Evolutionary conservation across 1,140 invertebrate species (phyloP).

Genomic region (Trissolcus basalis): DNA sequence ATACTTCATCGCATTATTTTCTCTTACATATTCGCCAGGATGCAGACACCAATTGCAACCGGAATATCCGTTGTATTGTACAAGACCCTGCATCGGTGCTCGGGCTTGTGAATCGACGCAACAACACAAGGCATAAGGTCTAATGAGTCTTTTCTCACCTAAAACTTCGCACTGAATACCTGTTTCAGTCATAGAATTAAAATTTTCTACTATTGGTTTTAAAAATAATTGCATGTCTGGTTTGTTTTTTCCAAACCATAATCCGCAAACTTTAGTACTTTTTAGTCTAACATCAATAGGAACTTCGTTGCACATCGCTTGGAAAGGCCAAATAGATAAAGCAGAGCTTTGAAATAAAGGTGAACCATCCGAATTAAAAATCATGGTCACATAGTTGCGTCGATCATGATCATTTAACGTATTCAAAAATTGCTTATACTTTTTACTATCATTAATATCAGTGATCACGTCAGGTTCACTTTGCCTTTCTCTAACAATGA

Average conservation of each 20-base stretch:
- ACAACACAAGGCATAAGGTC: slow-evolving; percentile 24
- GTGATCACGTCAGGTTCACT: too few relatives aligned
- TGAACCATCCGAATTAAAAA: too few relatives aligned
- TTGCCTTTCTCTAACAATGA: too few relatives aligned
- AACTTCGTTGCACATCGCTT: too few relatives aligned
- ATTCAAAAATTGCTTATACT: too few relatives aligned
- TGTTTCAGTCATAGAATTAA: slow-evolving; percentile 25
- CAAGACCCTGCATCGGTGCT: slow-evolving; percentile 28
- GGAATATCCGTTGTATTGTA: slow-evolving; percentile 30
- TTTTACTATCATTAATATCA: too few relatives aligned
- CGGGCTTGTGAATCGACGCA: slow-evolving; percentile 34
- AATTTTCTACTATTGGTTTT: slow-evolving; percentile 21
- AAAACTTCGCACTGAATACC: slow-evolving; percentile 20
- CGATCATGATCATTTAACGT: too few relatives aligned
- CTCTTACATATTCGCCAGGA: slow-evolving; percentile 21
- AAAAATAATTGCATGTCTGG: slow-evolving; percentile 34
- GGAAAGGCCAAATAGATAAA: too few relatives aligned
- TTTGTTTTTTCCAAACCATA: slow-evolving; percentile 42
- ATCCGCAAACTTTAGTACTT: too few relatives aligned
- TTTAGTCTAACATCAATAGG: too few relatives aligned
- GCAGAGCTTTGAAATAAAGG: too few relatives aligned
- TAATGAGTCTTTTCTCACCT: slow-evolving; percentile 16
- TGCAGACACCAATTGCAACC: slow-evolving; percentile 42
- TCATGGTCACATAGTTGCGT: too few relatives aligned
- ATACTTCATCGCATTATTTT: slow-evolving; percentile 31